phyloP scores from a whole-genome alignment of 2,113 vertebrate species.

The human (Homo sapiens) region DNA sequence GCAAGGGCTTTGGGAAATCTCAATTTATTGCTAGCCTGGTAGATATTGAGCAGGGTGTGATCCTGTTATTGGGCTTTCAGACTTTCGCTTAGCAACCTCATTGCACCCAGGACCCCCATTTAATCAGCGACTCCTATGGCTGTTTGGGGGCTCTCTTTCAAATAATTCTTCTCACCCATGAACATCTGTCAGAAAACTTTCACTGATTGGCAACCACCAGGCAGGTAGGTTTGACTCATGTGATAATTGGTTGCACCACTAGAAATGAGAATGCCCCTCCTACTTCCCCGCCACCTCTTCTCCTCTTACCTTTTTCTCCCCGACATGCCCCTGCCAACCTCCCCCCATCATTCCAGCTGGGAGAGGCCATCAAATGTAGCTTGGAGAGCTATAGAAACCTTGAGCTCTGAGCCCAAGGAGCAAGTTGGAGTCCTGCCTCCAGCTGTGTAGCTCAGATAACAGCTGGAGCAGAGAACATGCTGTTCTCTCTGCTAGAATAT shows the following conservation, averaged over 20 bases:
- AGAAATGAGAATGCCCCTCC: not conserved
- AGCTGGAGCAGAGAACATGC: slow-evolving; percentile 70
- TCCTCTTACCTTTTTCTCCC: too few species aligned
- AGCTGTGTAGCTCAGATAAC: slow-evolving; percentile 72
- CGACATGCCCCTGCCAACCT: too few species aligned
- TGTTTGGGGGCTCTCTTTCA: not conserved
- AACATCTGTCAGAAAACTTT: not conserved
- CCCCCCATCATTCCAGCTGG: not conserved
- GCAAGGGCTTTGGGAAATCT: not conserved
- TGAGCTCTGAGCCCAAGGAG: slow-evolving; percentile 39
- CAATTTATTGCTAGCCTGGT: not conserved
- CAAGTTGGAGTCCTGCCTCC: slow-evolving; percentile 42
- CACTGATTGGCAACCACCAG: not conserved
- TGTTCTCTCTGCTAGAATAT: slow-evolving; percentile 64
- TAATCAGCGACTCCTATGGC: not conserved
- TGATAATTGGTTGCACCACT: not conserved
- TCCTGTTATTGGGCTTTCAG: not conserved
- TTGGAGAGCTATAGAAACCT: not conserved
- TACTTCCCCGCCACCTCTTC: not conserved
- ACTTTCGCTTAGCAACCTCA: not conserved
- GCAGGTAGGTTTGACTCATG: not conserved
- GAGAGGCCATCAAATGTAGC: slow-evolving; percentile 5
- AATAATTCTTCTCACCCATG: slow-evolving; percentile 30
- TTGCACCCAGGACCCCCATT: not conserved
- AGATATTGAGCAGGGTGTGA: not conserved